Base-by-base conservation (phyloP, 2,888 invertebrate genomes). In the Laothoe populi region DNA sequence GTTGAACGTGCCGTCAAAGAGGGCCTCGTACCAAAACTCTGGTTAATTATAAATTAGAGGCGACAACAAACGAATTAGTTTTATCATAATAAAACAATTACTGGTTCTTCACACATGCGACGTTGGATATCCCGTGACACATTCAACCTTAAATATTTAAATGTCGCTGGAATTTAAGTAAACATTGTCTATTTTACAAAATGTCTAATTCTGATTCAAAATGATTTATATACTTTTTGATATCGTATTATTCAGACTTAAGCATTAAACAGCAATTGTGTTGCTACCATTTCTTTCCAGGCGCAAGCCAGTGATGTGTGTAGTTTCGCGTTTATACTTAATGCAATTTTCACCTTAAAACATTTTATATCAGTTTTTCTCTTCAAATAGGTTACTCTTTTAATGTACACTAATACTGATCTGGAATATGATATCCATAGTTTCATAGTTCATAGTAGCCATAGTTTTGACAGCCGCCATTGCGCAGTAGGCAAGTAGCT, bases 11-110 rank as follows among this genome's bases (percentile, higher is more conserved):
- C 44, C 44, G 44, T 19, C 53, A 53, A 31, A 53, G 19, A 5
- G 24, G 5, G n/a, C n/a, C n/a, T n/a, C 48, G 26, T 48, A 19
- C 53, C 53, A 53, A 53, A 57, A 24, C 23, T 1, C 24, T 24
- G 38, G n/a, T 58, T 40, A 40, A 23, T 49, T 49, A 38, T 42
- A 49, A 53, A 61, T 42, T 19, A 42, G 31, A 61, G 26, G 42
- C 49, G 60, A 76, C 72, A 74, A 64, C 74, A 75, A 74, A 65
- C 68, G 60, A 53, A 61, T 68, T 75, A 72, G 66, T 68, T 73
- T 74, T 77, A 78, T 68, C 75, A 75, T 78, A 79, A 79, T 74
- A 78, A 78, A 79, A 79, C 77, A 77, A 77, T 79, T 75, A 74
- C 71, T 60, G 63, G 64, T 66, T 72, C 72, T 72, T 74, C 77